These are phyloP conservation scores for Drosophila tsacasi DNA, from an alignment of 1,140 invertebrate species.

Conservation along the genomic window DNA sequence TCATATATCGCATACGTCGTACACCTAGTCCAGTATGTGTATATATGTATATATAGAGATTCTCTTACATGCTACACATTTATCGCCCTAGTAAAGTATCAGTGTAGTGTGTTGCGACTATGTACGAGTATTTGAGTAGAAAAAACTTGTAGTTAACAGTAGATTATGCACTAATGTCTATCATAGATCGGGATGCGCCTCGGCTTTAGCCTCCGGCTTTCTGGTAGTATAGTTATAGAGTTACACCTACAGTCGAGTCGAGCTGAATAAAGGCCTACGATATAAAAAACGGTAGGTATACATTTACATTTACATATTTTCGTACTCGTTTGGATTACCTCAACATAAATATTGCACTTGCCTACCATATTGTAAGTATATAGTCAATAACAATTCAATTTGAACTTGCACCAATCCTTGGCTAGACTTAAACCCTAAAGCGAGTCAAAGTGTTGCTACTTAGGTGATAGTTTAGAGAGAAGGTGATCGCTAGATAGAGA, in stretches of 20 bases:
- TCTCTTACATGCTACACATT: constrained; percentile 66
- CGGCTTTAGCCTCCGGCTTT: constrained; percentile 42
- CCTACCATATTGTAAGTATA: constrained; percentile 46
- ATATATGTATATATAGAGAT: constrained; percentile 54
- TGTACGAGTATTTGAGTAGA: constrained; percentile 67
- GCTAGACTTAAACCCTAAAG: constrained; percentile 59
- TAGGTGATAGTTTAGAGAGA: constrained; percentile 31
- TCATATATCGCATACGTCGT: constrained; percentile 70
- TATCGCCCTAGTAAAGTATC: constrained; percentile 77
- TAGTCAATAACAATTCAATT: constrained; percentile 80
- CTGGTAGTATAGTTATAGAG: constrained; percentile 39
- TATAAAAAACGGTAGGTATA: constrained; percentile 73
- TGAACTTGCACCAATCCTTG: constrained; percentile 72
- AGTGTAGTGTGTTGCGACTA: constrained; percentile 69
- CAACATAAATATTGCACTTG: constrained; percentile 77
- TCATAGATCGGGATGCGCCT: constrained; percentile 59
- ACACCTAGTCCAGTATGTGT: constrained; percentile 50
- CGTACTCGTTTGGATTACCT: constrained; percentile 22
- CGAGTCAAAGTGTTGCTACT: constrained; percentile 57
- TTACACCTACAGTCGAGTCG: constrained; percentile 71
- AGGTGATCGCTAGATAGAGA: constrained; percentile 28
- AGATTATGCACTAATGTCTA: constrained; percentile 67
- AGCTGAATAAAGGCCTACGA: constrained; percentile 77
- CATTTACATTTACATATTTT: constrained; percentile 46
- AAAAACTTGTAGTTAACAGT: constrained; percentile 80